These are phyloP conservation scores for Drusus annulatus DNA, from an alignment of 1,140 invertebrate species.

Conservation along the genomic window DNA sequence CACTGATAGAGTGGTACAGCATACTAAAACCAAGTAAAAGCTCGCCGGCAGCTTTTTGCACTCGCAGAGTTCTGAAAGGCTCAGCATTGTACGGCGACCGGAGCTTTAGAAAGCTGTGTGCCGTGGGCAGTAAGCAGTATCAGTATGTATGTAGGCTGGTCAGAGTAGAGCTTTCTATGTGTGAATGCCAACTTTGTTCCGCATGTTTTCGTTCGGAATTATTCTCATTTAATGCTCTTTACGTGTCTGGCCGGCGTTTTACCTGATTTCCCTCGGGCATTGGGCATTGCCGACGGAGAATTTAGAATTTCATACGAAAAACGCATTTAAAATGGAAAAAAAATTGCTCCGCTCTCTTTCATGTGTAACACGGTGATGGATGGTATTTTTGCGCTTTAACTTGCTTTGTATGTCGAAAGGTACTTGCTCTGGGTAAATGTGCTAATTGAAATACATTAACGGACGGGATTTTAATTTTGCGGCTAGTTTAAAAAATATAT, in stretches of 20 bases:
- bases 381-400: no score
- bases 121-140: no score
- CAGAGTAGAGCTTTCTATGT: background rate
- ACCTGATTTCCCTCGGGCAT: conserved; percentile 24
- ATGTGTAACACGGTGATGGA: background rate
- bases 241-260: conserved; percentile 1
- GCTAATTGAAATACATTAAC: no score
- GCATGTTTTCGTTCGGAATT: conserved; percentile 23
- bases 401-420: no score
- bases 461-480: no score
- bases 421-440: no score
- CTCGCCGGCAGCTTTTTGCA: background rate
- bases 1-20: no score
- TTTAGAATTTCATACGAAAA: conserved; percentile 13
- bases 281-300: background rate
- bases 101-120: background rate
- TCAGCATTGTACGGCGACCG: conserved; percentile 5
- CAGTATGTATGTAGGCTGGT: background rate
- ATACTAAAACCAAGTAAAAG: no score
- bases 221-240: conserved; percentile 28
- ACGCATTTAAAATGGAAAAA: conserved; percentile 3
- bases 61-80: conserved; percentile 17
- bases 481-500: no score
- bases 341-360: background rate
- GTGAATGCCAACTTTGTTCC: conserved; percentile 11